Base-by-base conservation (phyloP, 2,113 vertebrate genomes). In the Solenodon paradoxus region DNA sequence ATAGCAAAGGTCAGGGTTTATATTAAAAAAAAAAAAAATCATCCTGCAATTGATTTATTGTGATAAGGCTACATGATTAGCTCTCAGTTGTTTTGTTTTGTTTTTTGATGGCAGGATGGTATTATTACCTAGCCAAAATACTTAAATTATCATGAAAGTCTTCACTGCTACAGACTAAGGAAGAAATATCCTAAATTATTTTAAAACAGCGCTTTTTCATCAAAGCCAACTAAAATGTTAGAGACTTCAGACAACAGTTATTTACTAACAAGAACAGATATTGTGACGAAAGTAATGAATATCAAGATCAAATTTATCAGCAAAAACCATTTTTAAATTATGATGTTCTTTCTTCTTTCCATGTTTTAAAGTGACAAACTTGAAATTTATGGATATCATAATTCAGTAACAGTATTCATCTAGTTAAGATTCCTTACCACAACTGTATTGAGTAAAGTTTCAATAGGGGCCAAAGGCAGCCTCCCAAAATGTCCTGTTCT, bases 271-370 rank as follows among this genome's bases (percentile, higher is more conserved):
- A 90, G 22, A 61, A 55, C 0, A 78, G 13, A 13, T 66, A 93
- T 81, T 63, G 45, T 32, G 6, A 28, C 57, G 15, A 71, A 93
- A 95, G 94, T 66, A 64, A 61, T 47, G 9, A 53, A 40, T 86
- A 77, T 45, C 40, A 74, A 80, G 47, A 38, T 66, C n/a, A 92
- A 83, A 90, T 57, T 92, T 85, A 90, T 85, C 45, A 94, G 68
- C 1, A 75, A 57, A 51, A 64, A 80, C 3, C 74, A 75, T 64
- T 64, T 86, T 89, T 95, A 38, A 90, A 53, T 3, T 22, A 1
- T 28, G 12, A 64, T 78, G 94, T 91, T 88, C 38, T 92, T 87
- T 55, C 40, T 77, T 87, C 35, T 59, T 55, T 72, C 22, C 15
- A 49, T 71, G 26, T 84, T 86, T 86, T 51, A 75, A 87, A 75